Evolutionary conservation across 2,113 vertebrate genomes (phyloP).

Genomic region (Peucedramus taeniatus): DNA sequence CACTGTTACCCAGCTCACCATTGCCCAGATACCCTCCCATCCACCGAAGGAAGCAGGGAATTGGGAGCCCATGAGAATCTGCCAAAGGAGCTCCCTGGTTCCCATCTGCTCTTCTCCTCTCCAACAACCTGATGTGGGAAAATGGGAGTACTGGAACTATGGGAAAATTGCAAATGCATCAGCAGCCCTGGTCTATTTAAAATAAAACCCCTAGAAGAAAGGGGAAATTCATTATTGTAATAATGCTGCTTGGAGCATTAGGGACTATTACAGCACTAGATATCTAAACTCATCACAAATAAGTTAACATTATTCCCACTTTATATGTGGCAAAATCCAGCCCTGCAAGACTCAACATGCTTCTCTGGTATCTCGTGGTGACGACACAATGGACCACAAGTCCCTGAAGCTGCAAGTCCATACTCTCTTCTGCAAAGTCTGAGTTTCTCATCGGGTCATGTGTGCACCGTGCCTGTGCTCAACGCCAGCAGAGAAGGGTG

Average conservation of each 20-base stretch:
- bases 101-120: neutral
- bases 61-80: neutral
- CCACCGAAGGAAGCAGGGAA: neutral
- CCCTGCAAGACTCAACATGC: neutral
- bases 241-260: neutral
- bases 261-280: neutral
- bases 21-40: neutral
- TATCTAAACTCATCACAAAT: neutral
- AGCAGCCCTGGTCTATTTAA: neutral
- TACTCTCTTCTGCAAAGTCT: neutral
- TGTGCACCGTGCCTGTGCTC: accelerated
- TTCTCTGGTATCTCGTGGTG: neutral
- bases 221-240: neutral
- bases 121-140: neutral
- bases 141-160: neutral
- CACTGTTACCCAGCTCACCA: neutral
- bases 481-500: neutral
- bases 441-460: accelerated
- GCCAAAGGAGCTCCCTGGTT: neutral
- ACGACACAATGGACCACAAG: neutral
- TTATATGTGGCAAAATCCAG: neutral
- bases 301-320: neutral
- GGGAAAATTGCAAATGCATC: neutral
- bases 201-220: neutral
- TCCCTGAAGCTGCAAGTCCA: neutral